A percentile compares a stretch with the other conserved stretches of the same genome.
Evolutionary conservation across 2,888 invertebrate genomes (phyloP).

Genomic region (Drosophila macrospina): DNA sequence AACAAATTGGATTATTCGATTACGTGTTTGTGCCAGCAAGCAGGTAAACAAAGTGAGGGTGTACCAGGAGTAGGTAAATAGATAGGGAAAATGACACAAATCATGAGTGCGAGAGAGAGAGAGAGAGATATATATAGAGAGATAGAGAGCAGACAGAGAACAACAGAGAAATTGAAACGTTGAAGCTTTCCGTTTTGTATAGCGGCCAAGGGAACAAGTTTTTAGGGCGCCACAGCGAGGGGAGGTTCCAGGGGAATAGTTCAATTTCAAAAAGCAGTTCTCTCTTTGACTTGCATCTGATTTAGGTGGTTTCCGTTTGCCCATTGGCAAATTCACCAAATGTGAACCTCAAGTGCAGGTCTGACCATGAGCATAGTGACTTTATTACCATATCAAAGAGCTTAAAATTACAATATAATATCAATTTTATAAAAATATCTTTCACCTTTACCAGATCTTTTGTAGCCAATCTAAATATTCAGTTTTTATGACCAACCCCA

Average conservation of each 20-base stretch:
- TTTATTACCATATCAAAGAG: not conserved
- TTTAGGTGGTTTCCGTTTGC: slow-evolving; percentile 58
- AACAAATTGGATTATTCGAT: slow-evolving; percentile 81
- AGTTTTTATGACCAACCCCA: no score
- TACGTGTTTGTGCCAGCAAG: slow-evolving; percentile 69
- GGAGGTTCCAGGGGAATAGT: slow-evolving; percentile 10
- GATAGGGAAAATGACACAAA: slow-evolving; percentile 10
- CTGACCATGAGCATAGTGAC: not conserved
- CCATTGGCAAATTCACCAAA: slow-evolving; percentile 49
- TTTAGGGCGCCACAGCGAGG: slow-evolving; percentile 40
- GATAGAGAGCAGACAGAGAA: not conserved
- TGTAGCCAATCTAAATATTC: no score
- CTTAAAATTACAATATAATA: no score
- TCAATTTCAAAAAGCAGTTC: slow-evolving; percentile 26
- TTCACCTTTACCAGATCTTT: no score
- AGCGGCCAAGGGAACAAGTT: slow-evolving; percentile 70
- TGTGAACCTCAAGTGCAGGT: slow-evolving; percentile 5
- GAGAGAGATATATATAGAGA: slow-evolving; percentile 14
- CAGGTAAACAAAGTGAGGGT: slow-evolving; percentile 40
- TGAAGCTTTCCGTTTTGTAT: slow-evolving; percentile 50
- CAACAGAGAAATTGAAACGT: slow-evolving; percentile 25
- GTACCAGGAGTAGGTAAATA: slow-evolving; percentile 3
- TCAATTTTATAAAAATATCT: no score
- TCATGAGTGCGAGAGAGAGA: not conserved
- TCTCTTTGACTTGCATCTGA: slow-evolving; percentile 47